These are phyloP conservation scores for Enteromius argenteus DNA, from an alignment of 2,797 vertebrate genomes.

Conservation along the genomic window DNA sequence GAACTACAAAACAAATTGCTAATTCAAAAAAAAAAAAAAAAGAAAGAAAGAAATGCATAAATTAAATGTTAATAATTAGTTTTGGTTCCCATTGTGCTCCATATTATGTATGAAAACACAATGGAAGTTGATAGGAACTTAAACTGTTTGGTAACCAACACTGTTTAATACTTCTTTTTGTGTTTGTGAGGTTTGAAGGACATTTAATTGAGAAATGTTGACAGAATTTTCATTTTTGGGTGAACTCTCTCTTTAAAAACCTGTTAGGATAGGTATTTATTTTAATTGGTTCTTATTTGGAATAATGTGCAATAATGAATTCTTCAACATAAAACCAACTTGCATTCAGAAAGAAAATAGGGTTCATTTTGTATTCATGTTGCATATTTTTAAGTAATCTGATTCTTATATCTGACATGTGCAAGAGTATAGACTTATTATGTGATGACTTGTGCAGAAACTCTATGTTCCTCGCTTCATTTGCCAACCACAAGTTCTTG, in stretches of 20 bases:
- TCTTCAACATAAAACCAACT: too few relatives aligned
- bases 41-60: background rate
- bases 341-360: background rate
- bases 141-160: background rate
- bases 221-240: background rate
- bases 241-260: background rate
- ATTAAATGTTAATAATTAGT: background rate
- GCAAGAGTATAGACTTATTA: background rate
- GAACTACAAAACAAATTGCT: background rate
- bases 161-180: background rate
- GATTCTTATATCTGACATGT: background rate
- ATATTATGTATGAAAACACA: background rate
- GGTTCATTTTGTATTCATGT: background rate
- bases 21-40: background rate
- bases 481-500: slow-evolving; percentile 51
- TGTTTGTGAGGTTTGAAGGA: background rate
- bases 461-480: background rate
- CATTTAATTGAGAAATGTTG: background rate
- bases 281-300: background rate
- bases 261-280: background rate
- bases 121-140: background rate
- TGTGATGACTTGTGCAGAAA: slow-evolving; percentile 25
- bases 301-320: background rate
- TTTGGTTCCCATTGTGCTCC: background rate
- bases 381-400: background rate